Evolutionary conservation across 2,113 vertebrate genomes (phyloP).

Genomic region (Tachysurus vachellii): DNA sequence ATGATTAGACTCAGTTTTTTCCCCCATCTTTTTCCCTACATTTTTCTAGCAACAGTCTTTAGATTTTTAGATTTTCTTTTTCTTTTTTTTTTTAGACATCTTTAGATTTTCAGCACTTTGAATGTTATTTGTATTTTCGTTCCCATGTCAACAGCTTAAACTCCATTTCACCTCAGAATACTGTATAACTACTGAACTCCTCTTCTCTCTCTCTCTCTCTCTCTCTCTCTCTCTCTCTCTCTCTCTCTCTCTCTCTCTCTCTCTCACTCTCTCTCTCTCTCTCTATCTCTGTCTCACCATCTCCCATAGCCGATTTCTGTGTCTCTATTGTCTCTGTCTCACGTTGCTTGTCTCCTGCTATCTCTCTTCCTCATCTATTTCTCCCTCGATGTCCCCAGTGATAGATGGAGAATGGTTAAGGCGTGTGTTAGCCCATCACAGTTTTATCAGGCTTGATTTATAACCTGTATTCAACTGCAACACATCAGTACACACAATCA

Average conservation of each 20-base stretch:
- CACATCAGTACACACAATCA: not conserved
- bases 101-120: not conserved
- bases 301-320: not conserved
- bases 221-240: not conserved
- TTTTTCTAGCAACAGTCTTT: not conserved
- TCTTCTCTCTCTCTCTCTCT: not conserved
- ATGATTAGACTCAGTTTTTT: not conserved
- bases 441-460: constrained; percentile 38
- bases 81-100: no score
- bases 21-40: not conserved
- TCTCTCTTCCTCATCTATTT: constrained; percentile 23
- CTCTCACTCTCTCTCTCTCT: not conserved
- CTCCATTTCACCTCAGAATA: not conserved
- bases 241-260: not conserved
- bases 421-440: constrained; percentile 13
- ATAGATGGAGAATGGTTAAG: constrained; percentile 40
- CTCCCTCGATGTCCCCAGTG: constrained; percentile 35
- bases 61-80: no score
- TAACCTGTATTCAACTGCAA: constrained; percentile 14
- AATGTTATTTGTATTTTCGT: no score
- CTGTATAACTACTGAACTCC: not conserved
- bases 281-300: constrained; percentile 16
- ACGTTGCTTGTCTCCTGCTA: constrained; percentile 1
- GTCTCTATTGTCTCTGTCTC: constrained; percentile 6
- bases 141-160: not conserved